Evolutionary conservation across 1,140 invertebrate species (phyloP).

Genomic region (Ceratosolen solmsi): DNA sequence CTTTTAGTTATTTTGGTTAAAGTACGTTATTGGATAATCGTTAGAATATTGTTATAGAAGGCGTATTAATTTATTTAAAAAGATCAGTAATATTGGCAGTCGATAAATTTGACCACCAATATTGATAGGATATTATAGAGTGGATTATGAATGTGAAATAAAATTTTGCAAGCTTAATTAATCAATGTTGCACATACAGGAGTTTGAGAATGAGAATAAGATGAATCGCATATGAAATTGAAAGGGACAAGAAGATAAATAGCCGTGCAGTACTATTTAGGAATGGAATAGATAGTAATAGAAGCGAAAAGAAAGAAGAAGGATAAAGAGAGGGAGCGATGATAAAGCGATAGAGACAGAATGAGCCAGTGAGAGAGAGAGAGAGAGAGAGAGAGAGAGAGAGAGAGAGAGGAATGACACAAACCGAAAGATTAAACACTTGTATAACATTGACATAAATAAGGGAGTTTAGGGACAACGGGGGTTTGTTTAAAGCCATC

Average conservation of each 20-base stretch:
- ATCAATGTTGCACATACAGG: background rate
- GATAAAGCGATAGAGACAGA: no score
- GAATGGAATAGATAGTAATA: background rate
- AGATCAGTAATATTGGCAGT: no score
- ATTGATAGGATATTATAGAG: no score
- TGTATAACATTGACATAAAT: slow-evolving; percentile 8
- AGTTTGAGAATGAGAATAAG: background rate
- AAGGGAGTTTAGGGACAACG: slow-evolving; percentile 3
- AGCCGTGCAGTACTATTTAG: background rate
- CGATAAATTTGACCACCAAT: no score
- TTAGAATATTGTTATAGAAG: no score
- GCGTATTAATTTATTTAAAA: no score
- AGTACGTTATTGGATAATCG: no score
- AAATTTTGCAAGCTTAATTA: background rate
- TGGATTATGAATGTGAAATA: background rate
- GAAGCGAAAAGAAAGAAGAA: background rate
- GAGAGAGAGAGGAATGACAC: no score
- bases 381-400: no score
- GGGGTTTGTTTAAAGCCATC: slow-evolving; percentile 23
- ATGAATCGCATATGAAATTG: background rate
- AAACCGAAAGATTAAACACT: background rate
- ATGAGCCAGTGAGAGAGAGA: no score
- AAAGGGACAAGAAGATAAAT: slow-evolving; percentile 1
- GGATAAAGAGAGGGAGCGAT: no score
- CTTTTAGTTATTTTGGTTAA: no score